Evolutionary conservation across 2,888 invertebrate species (phyloP).

Genomic region (Arctia plantaginis): DNA sequence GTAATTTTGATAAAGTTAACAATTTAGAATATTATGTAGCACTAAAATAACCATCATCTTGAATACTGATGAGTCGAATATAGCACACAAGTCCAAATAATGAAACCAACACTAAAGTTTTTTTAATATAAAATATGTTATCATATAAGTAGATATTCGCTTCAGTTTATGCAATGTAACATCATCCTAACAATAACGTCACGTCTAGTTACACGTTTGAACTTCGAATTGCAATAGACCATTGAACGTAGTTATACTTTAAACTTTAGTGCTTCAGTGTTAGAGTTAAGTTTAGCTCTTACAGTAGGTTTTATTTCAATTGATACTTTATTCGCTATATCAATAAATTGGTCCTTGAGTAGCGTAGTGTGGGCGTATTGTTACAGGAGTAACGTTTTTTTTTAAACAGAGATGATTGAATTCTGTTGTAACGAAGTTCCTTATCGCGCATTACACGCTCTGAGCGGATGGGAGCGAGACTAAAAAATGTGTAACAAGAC

Average conservation of each 20-base stretch:
- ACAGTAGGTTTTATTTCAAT: conserved; percentile 32
- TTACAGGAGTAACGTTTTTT: no score
- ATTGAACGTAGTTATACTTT: conserved; percentile 41
- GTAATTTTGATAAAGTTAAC: no score
- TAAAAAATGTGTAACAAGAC: no score
- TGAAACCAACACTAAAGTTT: no score
- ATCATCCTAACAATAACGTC: conserved; percentile 20
- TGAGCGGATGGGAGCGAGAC: no score
- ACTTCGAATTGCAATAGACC: conserved; percentile 36
- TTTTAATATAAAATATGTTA: neutral
- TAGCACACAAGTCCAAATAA: neutral
- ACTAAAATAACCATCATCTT: no score
- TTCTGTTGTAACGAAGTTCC: no score
- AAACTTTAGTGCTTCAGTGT: conserved; percentile 36
- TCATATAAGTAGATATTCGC: no score
- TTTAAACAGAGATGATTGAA: no score
- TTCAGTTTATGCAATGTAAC: conserved; percentile 14
- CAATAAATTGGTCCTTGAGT: conserved; percentile 12
- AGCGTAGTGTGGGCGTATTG: conserved; percentile 10
- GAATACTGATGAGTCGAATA: neutral
- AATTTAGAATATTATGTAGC: neutral
- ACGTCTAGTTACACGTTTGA: conserved; percentile 30
- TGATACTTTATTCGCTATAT: conserved; percentile 24
- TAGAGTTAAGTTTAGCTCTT: conserved; percentile 45
- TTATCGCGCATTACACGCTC: no score